Percentiles rank a stretch among this genome's conserved stretches.
Evolutionary conservation across 2,113 vertebrate genomes (phyloP).

Genomic region (Oxygymnocypris stewartii): DNA sequence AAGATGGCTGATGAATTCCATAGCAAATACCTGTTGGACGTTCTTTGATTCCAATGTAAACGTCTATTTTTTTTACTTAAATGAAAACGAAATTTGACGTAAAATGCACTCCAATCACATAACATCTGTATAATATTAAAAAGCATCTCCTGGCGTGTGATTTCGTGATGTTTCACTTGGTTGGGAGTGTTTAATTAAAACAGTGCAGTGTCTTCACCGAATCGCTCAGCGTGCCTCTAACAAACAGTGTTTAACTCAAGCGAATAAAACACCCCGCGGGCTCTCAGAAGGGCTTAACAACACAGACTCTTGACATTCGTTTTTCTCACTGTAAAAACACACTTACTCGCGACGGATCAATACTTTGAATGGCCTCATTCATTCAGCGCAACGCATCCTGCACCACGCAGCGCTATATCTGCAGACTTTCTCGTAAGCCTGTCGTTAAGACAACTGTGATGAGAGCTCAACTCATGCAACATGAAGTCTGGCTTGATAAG

Average conservation of each 20-base stretch:
- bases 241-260: slow-evolving; percentile 27
- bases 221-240: not conserved
- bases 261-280: slow-evolving; percentile 76
- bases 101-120: not conserved
- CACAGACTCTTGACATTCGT: slow-evolving; percentile 36
- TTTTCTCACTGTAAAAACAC: slow-evolving; percentile 21
- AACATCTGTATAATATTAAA: not conserved
- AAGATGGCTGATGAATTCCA: no score
- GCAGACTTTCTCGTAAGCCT: slow-evolving; percentile 62
- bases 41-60: not conserved
- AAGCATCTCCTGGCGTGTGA: not conserved
- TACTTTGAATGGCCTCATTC: slow-evolving; percentile 9
- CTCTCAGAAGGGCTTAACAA: slow-evolving; percentile 75
- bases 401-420: not conserved
- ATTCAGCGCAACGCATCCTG: not conserved
- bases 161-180: not conserved
- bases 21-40: not conserved
- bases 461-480: slow-evolving; percentile 73
- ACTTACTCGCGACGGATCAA: slow-evolving; percentile 14
- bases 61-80: not conserved
- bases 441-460: slow-evolving; percentile 62
- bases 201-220: not conserved
- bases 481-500: slow-evolving; percentile 77
- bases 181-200: not conserved
- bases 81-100: not conserved